Conservation (phyloP, 2,888 invertebrate genomes). For the Sphaerophoria taeniata region DNA sequence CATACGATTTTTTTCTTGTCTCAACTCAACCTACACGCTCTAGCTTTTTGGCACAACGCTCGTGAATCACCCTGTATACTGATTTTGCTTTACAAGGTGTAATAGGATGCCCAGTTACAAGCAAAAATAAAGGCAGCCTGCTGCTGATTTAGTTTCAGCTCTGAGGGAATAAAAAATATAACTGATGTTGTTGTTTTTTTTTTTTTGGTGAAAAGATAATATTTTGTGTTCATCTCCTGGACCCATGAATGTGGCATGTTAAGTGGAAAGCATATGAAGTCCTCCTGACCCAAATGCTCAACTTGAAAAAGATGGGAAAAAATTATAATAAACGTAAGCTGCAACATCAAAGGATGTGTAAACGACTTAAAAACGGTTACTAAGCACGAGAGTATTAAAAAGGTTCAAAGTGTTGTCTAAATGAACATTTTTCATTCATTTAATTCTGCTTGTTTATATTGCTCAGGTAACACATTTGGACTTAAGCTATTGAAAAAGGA, state of each 20-base stretch:
- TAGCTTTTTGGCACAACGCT: too few relatives aligned
- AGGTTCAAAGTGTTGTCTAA: neutral
- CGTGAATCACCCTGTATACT: too few relatives aligned
- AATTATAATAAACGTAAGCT: neutral
- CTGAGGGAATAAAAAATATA: slow-evolving; percentile 8
- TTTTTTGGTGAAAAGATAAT: slow-evolving; percentile 6
- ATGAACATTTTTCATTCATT: neutral
- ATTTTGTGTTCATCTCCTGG: slow-evolving; percentile 3
- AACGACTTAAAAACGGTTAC: neutral
- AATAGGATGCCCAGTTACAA: slow-evolving; percentile 54
- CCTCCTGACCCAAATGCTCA: slow-evolving; percentile 13
- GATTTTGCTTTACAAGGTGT: slow-evolving; percentile 16
- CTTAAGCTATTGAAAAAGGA: neutral
- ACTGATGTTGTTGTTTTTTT: slow-evolving; percentile 13
- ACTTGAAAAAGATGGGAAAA: neutral
- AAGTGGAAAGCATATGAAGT: neutral
- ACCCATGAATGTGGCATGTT: neutral
- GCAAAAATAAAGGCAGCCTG: slow-evolving; percentile 47
- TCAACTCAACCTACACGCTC: too few relatives aligned
- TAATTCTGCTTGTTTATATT: neutral
- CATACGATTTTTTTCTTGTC: too few relatives aligned
- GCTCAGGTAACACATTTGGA: neutral
- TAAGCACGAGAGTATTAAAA: neutral
- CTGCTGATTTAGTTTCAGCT: slow-evolving; percentile 48
- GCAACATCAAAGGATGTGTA: slow-evolving; percentile 10